Percentiles rank a stretch among this genome's conserved stretches.
Conservation (phyloP, 2,888 invertebrate genomes). For the Charanyca ferruginea region DNA sequence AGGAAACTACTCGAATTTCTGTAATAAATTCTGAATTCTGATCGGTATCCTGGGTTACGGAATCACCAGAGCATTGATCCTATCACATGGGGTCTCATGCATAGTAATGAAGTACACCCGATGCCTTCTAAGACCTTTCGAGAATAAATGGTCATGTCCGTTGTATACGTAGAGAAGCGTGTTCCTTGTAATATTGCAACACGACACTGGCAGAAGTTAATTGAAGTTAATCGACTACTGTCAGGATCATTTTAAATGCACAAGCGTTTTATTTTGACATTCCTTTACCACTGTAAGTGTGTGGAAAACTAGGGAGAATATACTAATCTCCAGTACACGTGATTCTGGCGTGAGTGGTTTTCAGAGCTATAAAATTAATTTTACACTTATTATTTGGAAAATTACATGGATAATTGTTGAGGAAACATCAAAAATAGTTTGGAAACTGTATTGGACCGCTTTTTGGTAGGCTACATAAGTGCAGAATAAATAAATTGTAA, state of each 20-base stretch:
- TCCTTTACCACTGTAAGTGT: too few relatives aligned
- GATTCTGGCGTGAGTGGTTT: not conserved
- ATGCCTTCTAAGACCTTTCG: conserved; percentile 27
- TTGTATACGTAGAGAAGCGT: conserved; percentile 3
- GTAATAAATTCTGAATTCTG: conserved; percentile 21
- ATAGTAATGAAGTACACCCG: conserved; percentile 31
- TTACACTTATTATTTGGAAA: conserved; percentile 1
- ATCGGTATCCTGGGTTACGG: conserved; percentile 11
- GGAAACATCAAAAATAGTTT: not conserved
- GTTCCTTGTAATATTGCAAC: not conserved
- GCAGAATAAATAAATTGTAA: conserved; percentile 28
- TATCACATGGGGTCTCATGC: conserved; percentile 23
- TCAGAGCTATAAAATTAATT: not conserved
- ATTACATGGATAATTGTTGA: not conserved
- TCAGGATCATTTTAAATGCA: conserved; percentile 13
- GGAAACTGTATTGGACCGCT: not conserved
- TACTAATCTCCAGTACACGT: not conserved
- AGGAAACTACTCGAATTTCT: conserved; percentile 22
- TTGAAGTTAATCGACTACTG: conserved; percentile 17
- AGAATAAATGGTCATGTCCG: conserved; percentile 13
- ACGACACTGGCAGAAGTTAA: conserved; percentile 17
- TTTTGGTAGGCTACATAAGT: conserved; percentile 6
- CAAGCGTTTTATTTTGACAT: conserved; percentile 9
- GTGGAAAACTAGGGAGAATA: not conserved
- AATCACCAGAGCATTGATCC: conserved; percentile 22